phyloP scores from a whole-genome alignment of 2,797 vertebrate genomes.

The Helarctos malayanus region DNA sequence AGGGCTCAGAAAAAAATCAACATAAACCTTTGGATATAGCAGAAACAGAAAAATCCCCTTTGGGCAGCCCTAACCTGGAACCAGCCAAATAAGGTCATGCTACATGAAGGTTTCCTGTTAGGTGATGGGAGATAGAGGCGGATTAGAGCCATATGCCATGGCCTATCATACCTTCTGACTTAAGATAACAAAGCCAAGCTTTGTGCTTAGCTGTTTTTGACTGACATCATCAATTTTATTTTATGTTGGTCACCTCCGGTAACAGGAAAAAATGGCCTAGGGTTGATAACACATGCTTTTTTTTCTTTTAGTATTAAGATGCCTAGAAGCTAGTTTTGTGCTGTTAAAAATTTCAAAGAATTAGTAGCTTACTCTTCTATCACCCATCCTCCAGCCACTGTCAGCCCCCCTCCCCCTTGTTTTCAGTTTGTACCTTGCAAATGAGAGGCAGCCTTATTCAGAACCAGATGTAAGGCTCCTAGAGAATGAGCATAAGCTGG shows the following conservation, averaged over 20 bases:
- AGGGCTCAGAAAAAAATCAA: constrained; percentile 93
- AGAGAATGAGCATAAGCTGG: constrained; percentile 93
- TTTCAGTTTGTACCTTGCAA: constrained; percentile 94
- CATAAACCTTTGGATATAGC: constrained; percentile 94
- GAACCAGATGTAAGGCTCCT: constrained; percentile 94
- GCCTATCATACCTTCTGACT: constrained; percentile 95
- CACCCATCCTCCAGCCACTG: constrained; percentile 91
- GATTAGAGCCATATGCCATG: constrained; percentile 94
- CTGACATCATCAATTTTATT: constrained; percentile 93
- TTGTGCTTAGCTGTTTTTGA: constrained; percentile 93
- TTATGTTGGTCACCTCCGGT: constrained; percentile 93
- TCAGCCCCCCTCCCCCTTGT: constrained; percentile 90
- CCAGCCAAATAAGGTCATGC: constrained; percentile 93
- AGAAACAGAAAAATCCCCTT: constrained; percentile 92
- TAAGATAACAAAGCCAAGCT: constrained; percentile 94
- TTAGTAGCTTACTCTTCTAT: constrained; percentile 91
- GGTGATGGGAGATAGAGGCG: constrained; percentile 93
- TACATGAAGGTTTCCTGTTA: constrained; percentile 93
- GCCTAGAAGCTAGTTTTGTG: constrained; percentile 91
- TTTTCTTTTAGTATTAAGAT: constrained; percentile 91
- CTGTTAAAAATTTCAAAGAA: constrained; percentile 91
- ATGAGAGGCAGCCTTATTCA: constrained; percentile 94
- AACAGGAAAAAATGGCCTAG: constrained; percentile 92
- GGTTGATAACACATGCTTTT: constrained; percentile 92
- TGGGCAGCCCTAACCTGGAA: constrained; percentile 92